These are phyloP conservation scores for Muscicapa comitata DNA, from an alignment of 2,797 vertebrate species.

Conservation along the genomic window DNA sequence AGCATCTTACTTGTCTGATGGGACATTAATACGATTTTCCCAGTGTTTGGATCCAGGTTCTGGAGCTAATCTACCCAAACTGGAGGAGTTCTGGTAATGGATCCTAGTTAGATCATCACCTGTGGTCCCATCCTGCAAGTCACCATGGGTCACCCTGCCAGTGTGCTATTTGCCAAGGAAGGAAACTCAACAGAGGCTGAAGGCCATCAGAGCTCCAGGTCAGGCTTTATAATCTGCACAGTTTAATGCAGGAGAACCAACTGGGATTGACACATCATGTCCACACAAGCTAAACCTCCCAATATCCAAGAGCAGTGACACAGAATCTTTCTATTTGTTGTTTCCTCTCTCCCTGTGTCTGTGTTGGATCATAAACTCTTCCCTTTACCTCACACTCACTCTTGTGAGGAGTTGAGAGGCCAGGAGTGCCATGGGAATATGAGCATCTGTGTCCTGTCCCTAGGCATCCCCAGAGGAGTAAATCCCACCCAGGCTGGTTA, in stretches of 20 bases:
- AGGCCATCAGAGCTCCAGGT: accelerated
- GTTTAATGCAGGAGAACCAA: background rate
- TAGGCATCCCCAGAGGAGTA: conserved; percentile 81
- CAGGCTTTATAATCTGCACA: background rate
- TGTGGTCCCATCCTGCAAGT: background rate
- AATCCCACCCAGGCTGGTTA: conserved; percentile 80
- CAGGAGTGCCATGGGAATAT: conserved; percentile 41
- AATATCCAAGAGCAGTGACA: background rate
- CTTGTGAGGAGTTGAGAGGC: conserved; percentile 27
- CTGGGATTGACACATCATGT: background rate
- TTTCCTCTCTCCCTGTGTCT: background rate
- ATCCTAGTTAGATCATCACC: background rate
- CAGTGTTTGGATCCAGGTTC: background rate
- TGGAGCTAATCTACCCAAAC: background rate
- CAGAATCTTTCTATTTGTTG: background rate
- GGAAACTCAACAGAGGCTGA: background rate
- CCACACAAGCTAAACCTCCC: background rate
- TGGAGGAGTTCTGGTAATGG: background rate
- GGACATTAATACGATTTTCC: background rate
- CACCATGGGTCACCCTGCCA: background rate
- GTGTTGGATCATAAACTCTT: background rate
- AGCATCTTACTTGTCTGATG: background rate
- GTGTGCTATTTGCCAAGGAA: background rate
- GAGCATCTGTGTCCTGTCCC: conserved; percentile 66
- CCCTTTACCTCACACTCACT: background rate